Base-by-base conservation (phyloP, 2,888 invertebrate species). In the Acanthococcus lagerstroemiae region DNA sequence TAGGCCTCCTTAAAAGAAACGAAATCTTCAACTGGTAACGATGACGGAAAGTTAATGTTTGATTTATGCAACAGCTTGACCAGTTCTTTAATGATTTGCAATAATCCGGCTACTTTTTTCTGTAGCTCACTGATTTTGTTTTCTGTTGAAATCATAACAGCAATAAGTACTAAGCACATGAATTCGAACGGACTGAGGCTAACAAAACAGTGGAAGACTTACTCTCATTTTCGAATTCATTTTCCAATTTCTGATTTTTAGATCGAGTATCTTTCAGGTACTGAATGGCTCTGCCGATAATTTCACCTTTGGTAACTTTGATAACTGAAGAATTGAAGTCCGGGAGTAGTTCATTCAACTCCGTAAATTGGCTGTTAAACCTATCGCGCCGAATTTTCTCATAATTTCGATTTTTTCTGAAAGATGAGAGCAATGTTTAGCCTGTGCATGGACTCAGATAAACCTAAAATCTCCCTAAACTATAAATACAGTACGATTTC, bases 271-370 rank as follows among this genome's bases (percentile, higher is more conserved):
- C 68, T 44, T 70, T 69, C 19, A 74, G 73, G 66, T 72, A 73
- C 25, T 70, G 69, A 50, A 72, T 70, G 22, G 74, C 72, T 67
- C 71, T 72, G 50, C 70, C 70, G 7, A 75, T 68, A 24, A 74
- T 72, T 46, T 73, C 73, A n/a, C 72, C 68, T 69, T 74, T 75
- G 55, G 71, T 72, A 2, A 71, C 61, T 5, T 69, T 67, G 4
- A 37, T 26, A 2, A 70, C 57, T 3, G 72, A 69, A 2, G 73
- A 72, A 69, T 76, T 75, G 68, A 75, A 74, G 61, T 73, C 72
- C n/a, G 76, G 76, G 21, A 77, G 69, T 19, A 76, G 70, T 65
- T 72, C 73, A 26, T 72, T 73, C 58, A 77, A 70, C 60, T 75
- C 72, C 55, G 72, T 72, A 70, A 77, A 77, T 17, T 73, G 72